Evolutionary conservation across 2,113 vertebrate genomes (phyloP).

Genomic region (Mixornis gularis): DNA sequence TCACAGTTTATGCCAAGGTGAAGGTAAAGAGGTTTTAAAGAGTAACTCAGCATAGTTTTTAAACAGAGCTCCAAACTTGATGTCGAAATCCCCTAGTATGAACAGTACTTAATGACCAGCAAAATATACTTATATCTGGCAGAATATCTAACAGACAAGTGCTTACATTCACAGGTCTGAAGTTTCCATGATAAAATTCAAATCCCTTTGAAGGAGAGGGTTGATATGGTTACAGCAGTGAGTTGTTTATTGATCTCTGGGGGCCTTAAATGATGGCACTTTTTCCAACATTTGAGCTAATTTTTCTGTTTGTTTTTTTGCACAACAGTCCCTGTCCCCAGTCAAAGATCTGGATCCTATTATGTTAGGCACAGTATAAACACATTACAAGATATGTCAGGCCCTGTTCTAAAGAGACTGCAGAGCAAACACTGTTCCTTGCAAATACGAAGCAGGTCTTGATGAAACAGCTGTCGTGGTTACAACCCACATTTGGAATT

Average conservation of each 20-base stretch:
- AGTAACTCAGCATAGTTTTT: background rate
- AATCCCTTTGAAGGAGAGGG: background rate
- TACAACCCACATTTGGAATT: background rate
- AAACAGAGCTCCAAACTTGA: background rate
- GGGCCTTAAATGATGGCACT: background rate
- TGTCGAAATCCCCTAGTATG: background rate
- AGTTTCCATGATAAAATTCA: background rate
- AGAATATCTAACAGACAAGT: background rate
- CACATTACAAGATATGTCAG: slow-evolving; percentile 10
- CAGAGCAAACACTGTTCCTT: slow-evolving; percentile 2
- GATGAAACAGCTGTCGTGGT: background rate
- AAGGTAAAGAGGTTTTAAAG: background rate
- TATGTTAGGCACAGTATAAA: slow-evolving; percentile 11
- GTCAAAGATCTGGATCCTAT: slow-evolving; percentile 19
- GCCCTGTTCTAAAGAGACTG: background rate
- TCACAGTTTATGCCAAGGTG: background rate
- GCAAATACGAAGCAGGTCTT: background rate
- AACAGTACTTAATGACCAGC: background rate
- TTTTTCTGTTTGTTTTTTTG: background rate
- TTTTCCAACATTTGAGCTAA: background rate
- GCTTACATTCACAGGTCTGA: background rate
- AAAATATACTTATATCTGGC: background rate
- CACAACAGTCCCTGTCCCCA: background rate
- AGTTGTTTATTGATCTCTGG: background rate
- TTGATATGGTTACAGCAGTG: background rate